These are phyloP conservation scores for Neotragus pygmaeus DNA, from an alignment of 2,113 vertebrate species.

Conservation along the genomic window DNA sequence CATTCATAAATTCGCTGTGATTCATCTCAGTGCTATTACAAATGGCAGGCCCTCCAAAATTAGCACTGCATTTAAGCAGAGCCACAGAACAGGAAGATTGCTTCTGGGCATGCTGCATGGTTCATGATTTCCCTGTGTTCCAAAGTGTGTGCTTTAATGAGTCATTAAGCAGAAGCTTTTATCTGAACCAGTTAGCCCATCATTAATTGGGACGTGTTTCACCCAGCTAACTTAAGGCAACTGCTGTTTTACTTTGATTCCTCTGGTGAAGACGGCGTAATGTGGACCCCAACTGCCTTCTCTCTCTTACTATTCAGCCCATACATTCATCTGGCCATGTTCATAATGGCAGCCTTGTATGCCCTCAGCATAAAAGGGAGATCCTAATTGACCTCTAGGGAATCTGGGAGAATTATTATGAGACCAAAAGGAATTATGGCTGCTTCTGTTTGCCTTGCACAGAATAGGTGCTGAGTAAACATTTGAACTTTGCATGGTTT, in stretches of 20 bases:
- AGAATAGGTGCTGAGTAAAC: background rate
- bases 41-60: conserved; percentile 36
- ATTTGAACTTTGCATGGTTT: background rate
- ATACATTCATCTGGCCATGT: background rate
- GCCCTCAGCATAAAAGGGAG: background rate
- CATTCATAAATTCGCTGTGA: conserved; percentile 52
- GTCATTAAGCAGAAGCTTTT: conserved; percentile 47
- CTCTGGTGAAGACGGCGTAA: background rate
- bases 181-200: conserved; percentile 17
- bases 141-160: conserved; percentile 34
- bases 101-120: background rate
- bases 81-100: conserved; percentile 36
- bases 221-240: background rate
- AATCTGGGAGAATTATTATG: background rate
- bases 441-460: background rate
- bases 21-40: conserved; percentile 32
- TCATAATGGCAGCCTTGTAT: background rate
- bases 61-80: conserved; percentile 38
- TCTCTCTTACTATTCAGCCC: background rate
- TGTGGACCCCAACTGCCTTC: background rate
- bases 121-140: conserved; percentile 25
- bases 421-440: background rate
- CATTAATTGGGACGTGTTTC: conserved; percentile 17
- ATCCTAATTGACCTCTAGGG: background rate
- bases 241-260: background rate